Base-by-base conservation (phyloP, 1,140 invertebrate species). In the Acromyrmex charruanus region DNA sequence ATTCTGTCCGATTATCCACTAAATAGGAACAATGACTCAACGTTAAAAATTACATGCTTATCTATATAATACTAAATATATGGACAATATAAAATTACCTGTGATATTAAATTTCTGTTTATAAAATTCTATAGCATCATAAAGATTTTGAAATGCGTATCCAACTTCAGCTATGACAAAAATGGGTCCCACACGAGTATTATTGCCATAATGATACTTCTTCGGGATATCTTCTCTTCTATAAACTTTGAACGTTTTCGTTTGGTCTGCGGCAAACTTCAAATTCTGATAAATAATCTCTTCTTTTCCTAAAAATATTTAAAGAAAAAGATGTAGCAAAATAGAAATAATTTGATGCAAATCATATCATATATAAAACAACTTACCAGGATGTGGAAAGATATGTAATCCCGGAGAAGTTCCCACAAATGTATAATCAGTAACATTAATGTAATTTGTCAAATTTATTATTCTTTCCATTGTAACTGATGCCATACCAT, bases 401-500 rank as follows among this genome's bases (percentile, higher is more conserved):
- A 97, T 95, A 87, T 96, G 95, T 9, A 96, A 92, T 63, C 95
- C 93, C 7, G 96, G 95, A 18, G 95, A 94, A 1, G 93, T 92
- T 4, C 95, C 95, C 69, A 94, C 92, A 65, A 94, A 91, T 66
- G 89, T 92, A 89, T 96, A 97, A 21, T 95, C 95, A 28, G 88
- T 89, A 53, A 93, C 91, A 61, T 95, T 94, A 18, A 97, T 92
- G 89, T 96, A 96, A 51, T 96, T 92, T 39, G 96, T 96, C 31
- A 97, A 94, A 92, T 97, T 95, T 81, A 97, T 96, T 84, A 97
- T 95, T 87, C 95, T 93, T 51, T 96, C 93, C 65, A 93, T 88
- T 6, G 93, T 95, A 2, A 97, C 95, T 39, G 94, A 92, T 1
- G 96, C 90, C 97, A 98, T 97, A 18, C 98, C 97, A 94, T 98